Conservation (phyloP, 2,888 invertebrate species). For the Cheilosia variabilis region DNA sequence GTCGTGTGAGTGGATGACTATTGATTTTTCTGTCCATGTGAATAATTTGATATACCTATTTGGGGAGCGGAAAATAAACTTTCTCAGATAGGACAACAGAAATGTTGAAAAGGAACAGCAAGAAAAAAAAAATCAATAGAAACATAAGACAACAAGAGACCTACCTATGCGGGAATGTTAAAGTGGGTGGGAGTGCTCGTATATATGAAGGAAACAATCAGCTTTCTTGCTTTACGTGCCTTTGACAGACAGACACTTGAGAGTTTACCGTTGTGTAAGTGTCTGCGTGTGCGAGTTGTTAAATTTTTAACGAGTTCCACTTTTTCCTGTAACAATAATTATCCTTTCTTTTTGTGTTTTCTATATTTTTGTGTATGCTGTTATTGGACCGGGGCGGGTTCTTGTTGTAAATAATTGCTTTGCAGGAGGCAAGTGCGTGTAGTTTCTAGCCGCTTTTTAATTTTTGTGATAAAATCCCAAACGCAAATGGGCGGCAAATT, state of each 20-base stretch:
- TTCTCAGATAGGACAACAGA: constrained; percentile 35
- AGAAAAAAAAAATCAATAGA: constrained; percentile 41
- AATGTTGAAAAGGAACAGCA: not conserved
- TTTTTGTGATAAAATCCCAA: not conserved
- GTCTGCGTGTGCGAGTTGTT: constrained; percentile 21
- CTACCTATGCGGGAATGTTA: not conserved
- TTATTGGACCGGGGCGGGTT: not conserved
- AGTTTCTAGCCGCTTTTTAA: not conserved
- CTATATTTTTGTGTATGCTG: not conserved
- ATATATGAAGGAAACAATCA: constrained; percentile 27
- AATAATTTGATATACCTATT: constrained; percentile 68
- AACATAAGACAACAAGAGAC: constrained; percentile 24
- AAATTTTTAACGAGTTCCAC: constrained; percentile 58
- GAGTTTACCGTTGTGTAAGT: not conserved
- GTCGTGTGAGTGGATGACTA: constrained; percentile 40
- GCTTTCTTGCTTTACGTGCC: constrained; percentile 24
- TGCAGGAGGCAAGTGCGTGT: not conserved
- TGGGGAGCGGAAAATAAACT: constrained; percentile 11
- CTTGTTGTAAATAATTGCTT: constrained; percentile 9
- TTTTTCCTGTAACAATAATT: constrained; percentile 49
- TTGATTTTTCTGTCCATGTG: constrained; percentile 67
- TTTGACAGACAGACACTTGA: constrained; percentile 53
- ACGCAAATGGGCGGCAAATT: not conserved
- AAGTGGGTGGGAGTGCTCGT: not conserved
- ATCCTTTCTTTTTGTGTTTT: constrained; percentile 25